Evolutionary conservation across 1,140 invertebrate genomes (phyloP).

Genomic region (Eubasilissa regina): DNA sequence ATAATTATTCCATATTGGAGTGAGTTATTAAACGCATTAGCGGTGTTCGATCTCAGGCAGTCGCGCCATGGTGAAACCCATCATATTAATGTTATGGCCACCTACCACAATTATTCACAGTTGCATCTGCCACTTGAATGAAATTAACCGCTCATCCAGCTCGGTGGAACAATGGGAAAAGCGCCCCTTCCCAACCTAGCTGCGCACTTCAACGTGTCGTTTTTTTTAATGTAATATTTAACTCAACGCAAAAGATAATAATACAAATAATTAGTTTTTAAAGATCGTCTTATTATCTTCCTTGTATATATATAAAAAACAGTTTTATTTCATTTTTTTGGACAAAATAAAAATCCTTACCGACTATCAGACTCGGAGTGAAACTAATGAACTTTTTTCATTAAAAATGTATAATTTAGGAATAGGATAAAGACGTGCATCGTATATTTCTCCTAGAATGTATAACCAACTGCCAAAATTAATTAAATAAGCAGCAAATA

Average conservation of each 20-base stretch:
- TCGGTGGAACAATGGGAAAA: neutral
- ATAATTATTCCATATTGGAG: too few species aligned
- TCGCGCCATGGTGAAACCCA: neutral
- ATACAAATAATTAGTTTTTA: neutral
- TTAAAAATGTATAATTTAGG: too few species aligned
- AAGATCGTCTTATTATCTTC: neutral
- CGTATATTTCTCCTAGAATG: too few species aligned
- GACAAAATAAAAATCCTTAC: too few species aligned
- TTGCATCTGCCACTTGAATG: slow-evolving; percentile 22
- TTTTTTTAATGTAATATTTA: neutral
- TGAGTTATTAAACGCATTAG: neutral
- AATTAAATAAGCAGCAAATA: too few species aligned
- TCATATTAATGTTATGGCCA: neutral
- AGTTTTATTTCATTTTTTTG: too few species aligned
- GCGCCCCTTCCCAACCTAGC: neutral
- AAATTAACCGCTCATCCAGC: neutral
- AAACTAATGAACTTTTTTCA: too few species aligned
- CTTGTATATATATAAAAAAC: too few species aligned
- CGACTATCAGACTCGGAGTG: too few species aligned
- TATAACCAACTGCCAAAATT: too few species aligned
- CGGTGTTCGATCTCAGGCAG: neutral
- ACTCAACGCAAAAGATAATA: neutral
- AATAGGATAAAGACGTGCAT: too few species aligned
- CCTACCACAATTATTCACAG: slow-evolving; percentile 9
- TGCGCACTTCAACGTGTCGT: neutral